These are phyloP conservation scores for Tragelaphus imberbis DNA, from an alignment of 2,113 vertebrate genomes.

Conservation along the genomic window DNA sequence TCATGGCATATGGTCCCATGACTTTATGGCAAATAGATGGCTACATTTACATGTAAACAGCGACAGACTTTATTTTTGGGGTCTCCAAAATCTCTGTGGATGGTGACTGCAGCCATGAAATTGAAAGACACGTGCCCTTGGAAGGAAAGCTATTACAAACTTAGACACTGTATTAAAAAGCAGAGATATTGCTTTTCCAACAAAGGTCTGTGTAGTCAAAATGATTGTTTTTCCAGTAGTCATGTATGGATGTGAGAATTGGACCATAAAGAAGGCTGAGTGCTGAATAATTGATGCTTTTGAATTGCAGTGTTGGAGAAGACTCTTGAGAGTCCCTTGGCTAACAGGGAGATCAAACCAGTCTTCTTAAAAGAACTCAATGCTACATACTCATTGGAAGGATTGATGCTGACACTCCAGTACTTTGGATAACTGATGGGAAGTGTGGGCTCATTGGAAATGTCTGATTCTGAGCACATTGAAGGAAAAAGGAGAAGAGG, in stretches of 20 bases:
- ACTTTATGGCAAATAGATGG: background rate
- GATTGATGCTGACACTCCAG: background rate
- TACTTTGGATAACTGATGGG: background rate
- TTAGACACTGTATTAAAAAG: background rate
- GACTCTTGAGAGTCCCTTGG: background rate
- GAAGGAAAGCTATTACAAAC: background rate
- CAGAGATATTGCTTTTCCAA: background rate
- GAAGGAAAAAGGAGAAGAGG: background rate
- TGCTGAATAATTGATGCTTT: background rate
- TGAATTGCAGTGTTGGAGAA: background rate
- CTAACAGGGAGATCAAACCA: background rate
- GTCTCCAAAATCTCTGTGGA: background rate
- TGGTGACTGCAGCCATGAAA: background rate
- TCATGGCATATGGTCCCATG: background rate
- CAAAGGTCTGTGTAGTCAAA: background rate
- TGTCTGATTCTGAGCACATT: background rate
- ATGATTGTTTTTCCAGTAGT: background rate
- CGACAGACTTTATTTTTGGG: background rate
- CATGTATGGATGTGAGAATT: background rate
- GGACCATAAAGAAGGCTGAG: background rate
- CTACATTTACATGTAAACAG: background rate
- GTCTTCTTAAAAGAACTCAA: background rate
- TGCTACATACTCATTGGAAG: background rate
- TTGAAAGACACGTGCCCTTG: background rate
- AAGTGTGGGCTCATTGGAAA: background rate